Percentiles rank a stretch among this genome's conserved stretches.
Evolutionary conservation across 1,140 invertebrate genomes (phyloP).

Genomic region (Drosophila pseudoananassae): DNA sequence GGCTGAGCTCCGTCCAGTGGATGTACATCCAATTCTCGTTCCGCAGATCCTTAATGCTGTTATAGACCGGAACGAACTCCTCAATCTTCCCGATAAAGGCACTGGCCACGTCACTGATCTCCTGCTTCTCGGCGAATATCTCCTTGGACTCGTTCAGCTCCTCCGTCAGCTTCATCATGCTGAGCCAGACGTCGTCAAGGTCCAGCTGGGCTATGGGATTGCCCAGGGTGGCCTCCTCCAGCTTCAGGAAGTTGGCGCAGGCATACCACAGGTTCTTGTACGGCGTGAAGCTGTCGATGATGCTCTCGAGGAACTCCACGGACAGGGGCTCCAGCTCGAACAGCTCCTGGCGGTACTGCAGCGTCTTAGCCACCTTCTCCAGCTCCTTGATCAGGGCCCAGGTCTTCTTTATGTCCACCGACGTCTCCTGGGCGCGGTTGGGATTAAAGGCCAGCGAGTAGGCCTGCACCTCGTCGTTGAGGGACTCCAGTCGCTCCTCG

Average conservation of each 20-base stretch:
- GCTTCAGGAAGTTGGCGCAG: constrained; percentile 69
- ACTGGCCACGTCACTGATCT: constrained; percentile 70
- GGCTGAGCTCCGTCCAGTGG: constrained; percentile 74
- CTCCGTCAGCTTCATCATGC: constrained; percentile 46
- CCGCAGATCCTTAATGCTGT: constrained; percentile 68
- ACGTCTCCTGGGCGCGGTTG: constrained; percentile 65
- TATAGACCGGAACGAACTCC: constrained; percentile 60
- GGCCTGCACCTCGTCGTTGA: constrained; percentile 79
- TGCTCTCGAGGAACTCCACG: constrained; percentile 62
- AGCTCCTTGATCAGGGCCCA: constrained; percentile 65
- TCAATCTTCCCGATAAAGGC: constrained; percentile 61
- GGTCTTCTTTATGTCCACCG: constrained; percentile 80
- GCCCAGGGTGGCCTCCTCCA: constrained; percentile 76
- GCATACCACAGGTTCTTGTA: constrained; percentile 73
- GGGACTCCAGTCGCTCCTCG: constrained; percentile 73
- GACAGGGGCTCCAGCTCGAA: constrained; percentile 77
- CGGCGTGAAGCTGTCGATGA: constrained; percentile 64
- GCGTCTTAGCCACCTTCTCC: constrained; percentile 57
- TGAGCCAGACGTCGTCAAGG: constrained; percentile 62
- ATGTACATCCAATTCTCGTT: constrained; percentile 79
- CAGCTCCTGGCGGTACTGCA: constrained; percentile 65
- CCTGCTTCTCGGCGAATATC: constrained; percentile 65
- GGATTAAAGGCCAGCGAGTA: constrained; percentile 72
- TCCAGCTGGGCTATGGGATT: constrained; percentile 72
- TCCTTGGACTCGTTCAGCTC: constrained; percentile 44